Base-by-base conservation (phyloP, 2,113 vertebrate genomes). In the Bathybates hornii region DNA sequence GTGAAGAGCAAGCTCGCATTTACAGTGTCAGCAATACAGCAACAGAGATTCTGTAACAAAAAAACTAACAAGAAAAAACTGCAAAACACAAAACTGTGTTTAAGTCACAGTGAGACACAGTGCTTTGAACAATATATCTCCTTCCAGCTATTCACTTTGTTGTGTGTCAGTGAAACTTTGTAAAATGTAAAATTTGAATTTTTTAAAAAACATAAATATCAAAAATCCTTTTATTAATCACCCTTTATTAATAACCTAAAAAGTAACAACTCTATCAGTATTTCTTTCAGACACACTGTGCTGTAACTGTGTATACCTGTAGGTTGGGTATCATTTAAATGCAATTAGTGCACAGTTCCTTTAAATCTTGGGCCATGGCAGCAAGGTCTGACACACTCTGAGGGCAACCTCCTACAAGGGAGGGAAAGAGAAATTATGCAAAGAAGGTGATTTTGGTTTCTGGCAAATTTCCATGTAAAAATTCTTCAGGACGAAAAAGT, bases 1-100 rank as follows among this genome's bases (percentile, higher is more conserved):
- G n/a, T 79, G 73, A 85, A 88, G 80, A 79, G 59, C 43, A 83
- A 81, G 24, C 63, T 29, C 32, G 24, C 45, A 24, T 87, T 91
- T 78, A 84, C 32, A 85, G 17, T 27, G 13, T 13, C 24, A 82
- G 48, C 38, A 45, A 36, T 41, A 27, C 24, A 82, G 48, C 38
- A 45, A 36, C 34, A 27, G 56, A 78, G 43, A 78, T 50, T 32
- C 63, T 68, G 12, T 24, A 68, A 68, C 63, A 68, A 21, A 41
- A 41, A 41, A 21, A n/a, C 19, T 7, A 38, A 66, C 10, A 66
- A 66, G 4, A 66, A n/a, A 66, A 66, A 66, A 7, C 32, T 5
- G 17, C 38, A 27, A 24, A 24, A 45, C 13, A 45, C 38, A 73
- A 73, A 45, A 6, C 32, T 52, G 63, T 68, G 36, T 68, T 14